Evolutionary conservation across 2,888 invertebrate genomes (phyloP), one percentile per base, ranked within the genome.

Genomic region (Schizotus pectinicornis): DNA sequence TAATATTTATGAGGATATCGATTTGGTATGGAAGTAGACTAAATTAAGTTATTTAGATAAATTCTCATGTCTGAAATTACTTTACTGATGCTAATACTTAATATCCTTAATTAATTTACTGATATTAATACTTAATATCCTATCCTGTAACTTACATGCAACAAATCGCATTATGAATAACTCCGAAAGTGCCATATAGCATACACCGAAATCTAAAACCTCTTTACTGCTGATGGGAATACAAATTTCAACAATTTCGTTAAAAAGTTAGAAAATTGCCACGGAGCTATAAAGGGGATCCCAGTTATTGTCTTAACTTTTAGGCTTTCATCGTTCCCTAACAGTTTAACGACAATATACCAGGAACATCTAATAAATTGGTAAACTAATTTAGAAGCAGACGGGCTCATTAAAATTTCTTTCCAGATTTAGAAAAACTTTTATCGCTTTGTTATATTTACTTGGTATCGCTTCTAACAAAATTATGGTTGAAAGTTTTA

Each of bases 231-330:
- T 67, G 71, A 66, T 66, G 71, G 72, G 76, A 75, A 76, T 76
- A 76, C 75, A 75, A 76, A 76, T 75, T 73, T 71, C 69, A 67
- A 72, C 72, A 70, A 71, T 75, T 75, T 74, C 70, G 73, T 75
- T 76, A 74, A 75, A 74, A 75, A 75, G 71, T 74, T 74, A 67
- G 67, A 69, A 72, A 74, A 73, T 71, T 71, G 71, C 72, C 67
- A 65, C 67, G 65, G 67, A 71, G 67, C 67, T 64, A 63, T 61
- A 68, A 63, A 65, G 62, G 63, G 63, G 67, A 68, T 68, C 64
- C 65, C 62, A 57, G 64, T 66, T 67, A 67, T 66, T 70, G 69
- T 66, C 69, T 70, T 70, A 61, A 66, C 65, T 65, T 65, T 53
- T 57, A 61, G 59, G 50, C 61, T 63, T 61, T 65, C 67, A 65